Base-by-base conservation (phyloP, 2,888 invertebrate species). In the Hemaris fuciformis region DNA sequence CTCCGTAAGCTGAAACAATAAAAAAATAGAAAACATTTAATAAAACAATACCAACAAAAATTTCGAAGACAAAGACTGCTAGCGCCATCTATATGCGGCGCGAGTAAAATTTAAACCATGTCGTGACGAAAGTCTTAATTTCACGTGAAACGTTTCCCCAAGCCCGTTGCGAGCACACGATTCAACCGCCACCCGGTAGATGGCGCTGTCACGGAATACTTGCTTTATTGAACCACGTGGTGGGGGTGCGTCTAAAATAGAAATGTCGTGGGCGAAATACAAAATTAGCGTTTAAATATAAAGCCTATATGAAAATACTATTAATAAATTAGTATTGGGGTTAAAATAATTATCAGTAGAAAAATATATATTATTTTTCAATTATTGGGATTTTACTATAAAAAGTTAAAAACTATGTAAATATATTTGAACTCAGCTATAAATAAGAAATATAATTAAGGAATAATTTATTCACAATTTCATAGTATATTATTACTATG, bases 1-100 rank as follows among this genome's bases (percentile, higher is more conserved):
- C 94, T 98, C 98, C 88, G 97, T 96, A 93, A 98, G 95, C 98
- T 98, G 95, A 68, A 96, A 96, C 84, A 88, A 87, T 71, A 70
- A 70, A 73, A 77, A 70, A 74, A 67, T 66, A 64, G 64, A 18
- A 38, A 59, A 57, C 57, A 46, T 53, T 66, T 61, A 64, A 42
- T n/a, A 61, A 53, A 22, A 60, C 59, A 38, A 22, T 13, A 43
- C 1, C 58, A 13, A 34, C 60, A 59, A 15, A 53, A 59, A 41
- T 20, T 31, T 18, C 20, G 25, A 23, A 38, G 66, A 74, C 69
- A 57, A 62, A 1, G 56, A 77, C 80, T 25, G 18, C 64, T 79
- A 78, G 60, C 83, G 88, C 85, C 88, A 88, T 81, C 91, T 91
- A 43, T 68, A 57, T 46, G 23, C 48, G n/a, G 25, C 15, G 3